Base-by-base conservation (phyloP, 2,888 invertebrate genomes). In the Synanthedon andrenaeformis region DNA sequence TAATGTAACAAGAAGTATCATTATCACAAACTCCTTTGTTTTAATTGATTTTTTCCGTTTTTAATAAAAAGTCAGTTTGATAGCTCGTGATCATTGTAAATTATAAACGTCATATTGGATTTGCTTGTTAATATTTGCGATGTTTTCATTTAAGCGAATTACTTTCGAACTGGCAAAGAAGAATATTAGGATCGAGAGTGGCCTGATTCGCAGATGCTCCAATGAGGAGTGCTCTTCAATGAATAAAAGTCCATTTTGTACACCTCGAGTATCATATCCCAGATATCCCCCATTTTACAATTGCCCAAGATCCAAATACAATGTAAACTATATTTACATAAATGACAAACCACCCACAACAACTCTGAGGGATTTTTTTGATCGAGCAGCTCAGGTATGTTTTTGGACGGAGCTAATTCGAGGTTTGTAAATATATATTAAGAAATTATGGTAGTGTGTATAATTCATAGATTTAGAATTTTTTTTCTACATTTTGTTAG, bases 321-420 rank as follows among this genome's bases (percentile, higher is more conserved):
- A 82, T n/a, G 77, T 76, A 1, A 69, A 66, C 1, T 85, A 76
- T 67, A 64, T 84, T 14, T 92, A 91, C 67, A 85, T 94, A 2
- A 92, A 91, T 61, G 89, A 91, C 53, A 72, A 89, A 57, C 90
- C 91, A 23, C 81, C 88, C 0, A 82, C 80, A 49, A 91, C 92
- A 78, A 79, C 81, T 1, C 84, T 92, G 72, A 88, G 71, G 5
- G 93, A 91, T 56, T 89, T 96, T 41, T 89, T 93, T n/a, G 94
- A 96, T 63, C 86, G 93, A 55, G 92, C 93, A 1, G 90, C 92
- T 0, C 88, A 89, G 52, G 89, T 85, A 1, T 73, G 94, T 54
- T 95, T 96, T 74, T 88, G 92, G 73, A 90, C 92, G 0, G 97
- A 97, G 82, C 64, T 97, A 8, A 56, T 90, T 1, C 90, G 95